Evolutionary conservation across 2,797 vertebrate species (phyloP).

Genomic region (Limnodromus scolopaceus): DNA sequence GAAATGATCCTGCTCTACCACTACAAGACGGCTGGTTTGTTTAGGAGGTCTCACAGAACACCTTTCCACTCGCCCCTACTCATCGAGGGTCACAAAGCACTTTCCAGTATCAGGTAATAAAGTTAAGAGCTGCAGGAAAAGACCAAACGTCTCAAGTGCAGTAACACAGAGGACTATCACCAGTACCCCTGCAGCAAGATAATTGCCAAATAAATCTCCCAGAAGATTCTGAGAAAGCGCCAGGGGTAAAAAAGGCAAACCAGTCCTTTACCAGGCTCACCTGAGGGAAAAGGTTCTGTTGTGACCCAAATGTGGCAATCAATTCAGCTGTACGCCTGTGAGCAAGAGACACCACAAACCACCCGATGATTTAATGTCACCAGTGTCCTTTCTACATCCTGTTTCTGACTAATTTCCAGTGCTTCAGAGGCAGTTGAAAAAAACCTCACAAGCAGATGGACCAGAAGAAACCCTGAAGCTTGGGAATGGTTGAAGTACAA

Average conservation of each 20-base stretch:
- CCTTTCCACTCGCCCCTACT: not conserved
- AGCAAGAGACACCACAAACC: conserved; percentile 34
- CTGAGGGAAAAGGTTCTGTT: not conserved
- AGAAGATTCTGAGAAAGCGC: not conserved
- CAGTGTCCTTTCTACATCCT: conserved; percentile 43
- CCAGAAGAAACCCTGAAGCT: not conserved
- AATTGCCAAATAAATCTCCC: not conserved
- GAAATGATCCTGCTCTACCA: not conserved
- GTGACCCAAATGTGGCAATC: conserved; percentile 20
- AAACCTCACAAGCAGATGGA: not conserved
- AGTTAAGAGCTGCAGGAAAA: not conserved
- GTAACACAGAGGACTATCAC: not conserved
- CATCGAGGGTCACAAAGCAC: not conserved
- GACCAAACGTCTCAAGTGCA: not conserved
- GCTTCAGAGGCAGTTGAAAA: conserved; percentile 12
- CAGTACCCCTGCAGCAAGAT: not conserved
- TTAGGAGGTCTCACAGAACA: not conserved
- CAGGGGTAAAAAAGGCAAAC: not conserved
- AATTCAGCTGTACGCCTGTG: not conserved
- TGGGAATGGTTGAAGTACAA: not conserved
- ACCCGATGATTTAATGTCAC: conserved; percentile 34
- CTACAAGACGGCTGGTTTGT: not conserved
- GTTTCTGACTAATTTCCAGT: conserved; percentile 46
- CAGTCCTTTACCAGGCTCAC: not conserved
- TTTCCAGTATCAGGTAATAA: not conserved